Evolutionary conservation across 2,797 vertebrate species (phyloP), one percentile per base, ranked within the genome.

Genomic region (Brotula barbata): DNA sequence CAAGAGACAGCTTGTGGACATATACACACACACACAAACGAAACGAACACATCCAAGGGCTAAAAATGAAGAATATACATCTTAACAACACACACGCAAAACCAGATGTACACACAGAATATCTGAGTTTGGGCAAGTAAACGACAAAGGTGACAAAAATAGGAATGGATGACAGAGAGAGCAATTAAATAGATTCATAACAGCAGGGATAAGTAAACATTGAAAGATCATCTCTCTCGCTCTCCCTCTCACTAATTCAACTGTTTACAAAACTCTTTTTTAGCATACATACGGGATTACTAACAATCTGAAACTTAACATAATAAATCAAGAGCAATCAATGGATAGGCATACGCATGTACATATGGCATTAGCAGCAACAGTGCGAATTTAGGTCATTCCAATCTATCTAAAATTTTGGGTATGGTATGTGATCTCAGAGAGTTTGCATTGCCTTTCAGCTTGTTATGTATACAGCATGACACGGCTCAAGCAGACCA

Each of bases 401-500:
- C 45, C 34, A 51, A 59, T 83, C 40, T 10, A 10, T 31, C 21
- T 64, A 62, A 10, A 68, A 33, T 46, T 63, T 33, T 36, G 8
- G 36, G 40, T 51, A 49, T 3, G 23, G 52, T 22, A 52, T 41
- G 11, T 64, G 20, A 61, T 58, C 28, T 33, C 6, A 58, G 65
- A 63, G 39, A 33, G 44, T 48, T 48, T 66, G 45, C 41, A 41
- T 19, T 44, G 39, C 58, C 21, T 15, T n/a, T n/a, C n/a, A n/a
- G 34, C 7, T 19, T 33, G 52, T 61, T 68, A 57, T 53, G 40
- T 67, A 11, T 14, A 41, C 58, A 42, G 23, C 42, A 46, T 45
- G 16, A 45, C 56, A 54, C 71, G 65, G 20, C 58, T 82, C 68
- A 76, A 87, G 73, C 65, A 63, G 83, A 89, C 88, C 85, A 87